phyloP scores from a whole-genome alignment of 2,888 invertebrate genomes.

The Homarus gammarus region DNA sequence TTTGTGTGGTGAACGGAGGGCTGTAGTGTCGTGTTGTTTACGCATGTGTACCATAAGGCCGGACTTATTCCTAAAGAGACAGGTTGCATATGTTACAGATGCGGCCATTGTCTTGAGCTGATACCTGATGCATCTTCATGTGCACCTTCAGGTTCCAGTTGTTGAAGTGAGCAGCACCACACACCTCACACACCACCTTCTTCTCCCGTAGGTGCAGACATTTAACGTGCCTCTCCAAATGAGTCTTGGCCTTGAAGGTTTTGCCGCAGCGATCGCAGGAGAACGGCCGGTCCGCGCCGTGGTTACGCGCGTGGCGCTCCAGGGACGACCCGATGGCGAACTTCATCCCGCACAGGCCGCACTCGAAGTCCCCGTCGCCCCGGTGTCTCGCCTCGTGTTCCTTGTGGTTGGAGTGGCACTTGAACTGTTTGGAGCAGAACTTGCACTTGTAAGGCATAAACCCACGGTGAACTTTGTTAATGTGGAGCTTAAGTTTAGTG shows the following conservation, averaged over 20 bases:
- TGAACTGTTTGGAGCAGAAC: conserved; percentile 56
- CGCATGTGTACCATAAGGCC: conserved; percentile 1
- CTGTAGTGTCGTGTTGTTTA: neutral
- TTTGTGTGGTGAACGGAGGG: neutral
- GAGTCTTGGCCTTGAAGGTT: conserved; percentile 1
- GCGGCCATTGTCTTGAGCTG: neutral
- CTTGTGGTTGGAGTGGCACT: conserved; percentile 48
- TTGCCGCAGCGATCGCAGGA: conserved; percentile 4
- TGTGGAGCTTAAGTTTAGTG: conserved; percentile 15
- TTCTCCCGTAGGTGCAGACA: conserved; percentile 19
- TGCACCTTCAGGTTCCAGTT: conserved; percentile 30
- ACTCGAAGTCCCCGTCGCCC: conserved; percentile 1
- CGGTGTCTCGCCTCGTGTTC: conserved; percentile 34
- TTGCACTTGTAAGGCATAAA: conserved; percentile 34
- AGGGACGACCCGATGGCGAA: conserved; percentile 7
- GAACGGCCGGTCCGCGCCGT: neutral
- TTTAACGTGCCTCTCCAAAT: conserved; percentile 3
- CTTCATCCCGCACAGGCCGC: neutral
- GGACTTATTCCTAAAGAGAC: neutral
- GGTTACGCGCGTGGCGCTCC: conserved; percentile 9
- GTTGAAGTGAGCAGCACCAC: neutral
- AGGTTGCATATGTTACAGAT: neutral
- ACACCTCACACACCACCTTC: neutral
- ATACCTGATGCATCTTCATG: conserved; percentile 10
- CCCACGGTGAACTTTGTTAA: conserved; percentile 17